Conservation (phyloP, 2,888 invertebrate genomes). For the Diarsia dahlii region DNA sequence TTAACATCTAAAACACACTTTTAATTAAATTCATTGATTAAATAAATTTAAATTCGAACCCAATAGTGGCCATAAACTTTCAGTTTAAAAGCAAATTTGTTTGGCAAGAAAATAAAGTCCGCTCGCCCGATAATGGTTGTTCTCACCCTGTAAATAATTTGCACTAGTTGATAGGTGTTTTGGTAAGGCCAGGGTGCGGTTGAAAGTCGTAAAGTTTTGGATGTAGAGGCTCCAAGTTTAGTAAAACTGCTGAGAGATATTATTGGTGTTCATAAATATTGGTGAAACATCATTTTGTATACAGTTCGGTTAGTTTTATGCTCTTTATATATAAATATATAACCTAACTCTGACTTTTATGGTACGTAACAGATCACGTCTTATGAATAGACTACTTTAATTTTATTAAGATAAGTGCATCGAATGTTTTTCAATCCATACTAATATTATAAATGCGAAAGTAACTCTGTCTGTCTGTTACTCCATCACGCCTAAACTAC, state of each 20-base stretch:
- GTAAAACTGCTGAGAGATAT: slow-evolving; percentile 40
- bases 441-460: too few species aligned
- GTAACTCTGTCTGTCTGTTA: too few species aligned
- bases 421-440: too few species aligned
- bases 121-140: slow-evolving; percentile 42
- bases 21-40: slow-evolving; percentile 52
- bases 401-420: too few species aligned
- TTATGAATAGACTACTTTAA: neutral
- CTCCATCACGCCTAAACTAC: too few species aligned
- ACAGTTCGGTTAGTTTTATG: slow-evolving; percentile 6
- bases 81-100: slow-evolving; percentile 57
- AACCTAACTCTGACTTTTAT: slow-evolving; percentile 4
- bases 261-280: slow-evolving; percentile 22
- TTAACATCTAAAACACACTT: slow-evolving; percentile 27
- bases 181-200: slow-evolving; percentile 32
- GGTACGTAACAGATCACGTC: neutral
- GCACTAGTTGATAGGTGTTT: slow-evolving; percentile 47
- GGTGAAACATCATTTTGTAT: slow-evolving; percentile 22
- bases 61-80: slow-evolving; percentile 55
- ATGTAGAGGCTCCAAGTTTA: slow-evolving; percentile 26
- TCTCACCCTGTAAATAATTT: slow-evolving; percentile 56
- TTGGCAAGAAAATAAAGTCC: slow-evolving; percentile 54
- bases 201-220: slow-evolving; percentile 42
- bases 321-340: too few species aligned
- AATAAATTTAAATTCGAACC: slow-evolving; percentile 58